Evolutionary conservation across 2,113 vertebrate species (phyloP).

Genomic region (Lanius collurio): DNA sequence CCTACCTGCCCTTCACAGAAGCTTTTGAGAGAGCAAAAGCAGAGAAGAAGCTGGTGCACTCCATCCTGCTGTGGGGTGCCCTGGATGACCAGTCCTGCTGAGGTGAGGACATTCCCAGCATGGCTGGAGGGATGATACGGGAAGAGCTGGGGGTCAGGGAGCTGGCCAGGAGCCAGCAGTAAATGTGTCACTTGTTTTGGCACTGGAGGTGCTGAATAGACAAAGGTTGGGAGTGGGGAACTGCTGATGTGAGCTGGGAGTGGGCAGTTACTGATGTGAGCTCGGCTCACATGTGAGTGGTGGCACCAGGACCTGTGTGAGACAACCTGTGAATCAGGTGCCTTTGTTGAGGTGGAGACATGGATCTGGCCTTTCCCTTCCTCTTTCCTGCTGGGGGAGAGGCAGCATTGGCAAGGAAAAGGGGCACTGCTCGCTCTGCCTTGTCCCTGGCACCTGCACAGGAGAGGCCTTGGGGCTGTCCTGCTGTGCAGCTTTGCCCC

Average conservation of each 20-base stretch:
- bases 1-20: conserved; percentile 89
- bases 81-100: conserved; percentile 99
- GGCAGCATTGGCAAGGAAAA: background rate
- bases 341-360: fast-evolving
- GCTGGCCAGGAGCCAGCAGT: background rate
- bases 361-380: background rate
- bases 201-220: background rate
- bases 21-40: conserved; percentile 89
- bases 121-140: background rate
- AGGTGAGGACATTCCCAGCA: conserved; percentile 75
- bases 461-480: no score
- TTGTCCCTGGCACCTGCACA: background rate
- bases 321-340: background rate
- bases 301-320: background rate
- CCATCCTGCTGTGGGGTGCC: conserved; percentile 95
- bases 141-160: background rate
- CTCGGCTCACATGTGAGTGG: background rate
- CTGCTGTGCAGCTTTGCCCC: background rate
- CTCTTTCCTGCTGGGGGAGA: background rate
- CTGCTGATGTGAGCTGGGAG: background rate
- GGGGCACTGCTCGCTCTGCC: background rate
- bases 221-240: background rate
- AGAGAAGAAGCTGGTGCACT: conserved; percentile 94
- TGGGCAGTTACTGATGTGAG: background rate
- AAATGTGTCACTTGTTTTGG: background rate